Conservation (phyloP, 1,140 invertebrate genomes). For the Lordiphosa stackelbergi region DNA sequence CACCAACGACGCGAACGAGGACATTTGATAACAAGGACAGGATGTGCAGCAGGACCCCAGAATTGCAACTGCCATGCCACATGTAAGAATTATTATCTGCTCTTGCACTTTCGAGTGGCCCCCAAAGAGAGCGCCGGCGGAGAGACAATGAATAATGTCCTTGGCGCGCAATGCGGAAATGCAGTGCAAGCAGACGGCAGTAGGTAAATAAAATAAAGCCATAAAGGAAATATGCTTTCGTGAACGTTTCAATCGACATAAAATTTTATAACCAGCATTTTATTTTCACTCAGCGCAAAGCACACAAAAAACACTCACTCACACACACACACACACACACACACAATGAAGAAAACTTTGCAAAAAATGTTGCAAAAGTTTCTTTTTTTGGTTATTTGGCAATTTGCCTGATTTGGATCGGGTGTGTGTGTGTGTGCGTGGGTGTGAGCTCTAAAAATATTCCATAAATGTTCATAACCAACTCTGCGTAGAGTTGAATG, state of each 20-base stretch:
- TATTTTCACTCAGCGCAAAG: slow-evolving; percentile 55
- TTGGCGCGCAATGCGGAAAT: slow-evolving; percentile 69
- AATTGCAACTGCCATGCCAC: slow-evolving; percentile 50
- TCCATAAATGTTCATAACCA: slow-evolving; percentile 52
- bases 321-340: slow-evolving; percentile 6
- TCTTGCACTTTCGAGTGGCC: slow-evolving; percentile 61
- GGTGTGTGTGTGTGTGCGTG: slow-evolving; percentile 8
- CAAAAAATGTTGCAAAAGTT: slow-evolving; percentile 32
- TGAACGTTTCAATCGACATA: slow-evolving; percentile 65
- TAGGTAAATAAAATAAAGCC: slow-evolving; percentile 67
- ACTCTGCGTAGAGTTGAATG: slow-evolving; percentile 12
- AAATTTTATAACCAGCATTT: slow-evolving; percentile 64
- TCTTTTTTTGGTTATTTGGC: slow-evolving; percentile 12
- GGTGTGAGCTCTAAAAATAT: slow-evolving; percentile 26
- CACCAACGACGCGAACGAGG: slow-evolving; percentile 29
- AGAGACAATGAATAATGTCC: slow-evolving; percentile 66
- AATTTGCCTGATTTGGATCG: slow-evolving; percentile 31
- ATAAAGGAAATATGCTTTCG: slow-evolving; percentile 71
- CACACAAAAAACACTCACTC: slow-evolving; percentile 8
- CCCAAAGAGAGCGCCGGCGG: slow-evolving; percentile 25
- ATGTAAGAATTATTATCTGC: slow-evolving; percentile 72
- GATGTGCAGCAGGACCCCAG: slow-evolving; percentile 26
- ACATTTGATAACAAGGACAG: slow-evolving; percentile 45
- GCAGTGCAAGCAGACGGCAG: slow-evolving; percentile 30
- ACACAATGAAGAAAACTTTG: slow-evolving; percentile 11